phyloP scores from a whole-genome alignment of 2,888 invertebrate genomes.

The Serripes groenlandicus region DNA sequence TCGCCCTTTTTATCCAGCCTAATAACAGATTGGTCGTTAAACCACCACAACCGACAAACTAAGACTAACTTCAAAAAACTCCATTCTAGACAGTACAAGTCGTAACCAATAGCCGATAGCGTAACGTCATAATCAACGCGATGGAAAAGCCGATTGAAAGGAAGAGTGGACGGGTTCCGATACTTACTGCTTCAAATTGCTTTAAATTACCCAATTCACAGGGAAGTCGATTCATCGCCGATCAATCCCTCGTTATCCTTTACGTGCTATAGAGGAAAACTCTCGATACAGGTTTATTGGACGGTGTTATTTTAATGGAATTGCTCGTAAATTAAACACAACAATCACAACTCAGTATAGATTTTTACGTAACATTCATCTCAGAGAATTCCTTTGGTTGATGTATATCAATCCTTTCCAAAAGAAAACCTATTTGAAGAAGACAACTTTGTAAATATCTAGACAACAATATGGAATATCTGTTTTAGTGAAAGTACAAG shows the following conservation, averaged over 20 bases:
- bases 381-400: too few relatives aligned
- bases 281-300: neutral
- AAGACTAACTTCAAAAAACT: neutral
- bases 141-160: neutral
- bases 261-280: neutral
- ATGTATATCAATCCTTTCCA: too few relatives aligned
- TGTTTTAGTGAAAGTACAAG: too few relatives aligned
- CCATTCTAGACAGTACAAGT: neutral
- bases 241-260: conserved; percentile 17
- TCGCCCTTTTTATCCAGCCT: too few relatives aligned
- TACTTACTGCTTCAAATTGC: conserved; percentile 21
- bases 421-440: too few relatives aligned
- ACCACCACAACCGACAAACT: neutral
- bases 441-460: too few relatives aligned
- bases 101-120: neutral
- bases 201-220: conserved; percentile 21
- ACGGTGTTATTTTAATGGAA: conserved; percentile 1
- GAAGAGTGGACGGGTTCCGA: conserved; percentile 16
- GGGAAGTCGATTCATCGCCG: conserved; percentile 8
- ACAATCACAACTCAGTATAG: conserved; percentile 7
- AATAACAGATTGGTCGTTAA: too few relatives aligned
- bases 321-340: conserved; percentile 4
- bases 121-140: neutral
- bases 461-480: too few relatives aligned
- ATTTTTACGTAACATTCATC: too few relatives aligned